phyloP scores from a whole-genome alignment of 2,797 vertebrate genomes.

The Esox lucius region DNA sequence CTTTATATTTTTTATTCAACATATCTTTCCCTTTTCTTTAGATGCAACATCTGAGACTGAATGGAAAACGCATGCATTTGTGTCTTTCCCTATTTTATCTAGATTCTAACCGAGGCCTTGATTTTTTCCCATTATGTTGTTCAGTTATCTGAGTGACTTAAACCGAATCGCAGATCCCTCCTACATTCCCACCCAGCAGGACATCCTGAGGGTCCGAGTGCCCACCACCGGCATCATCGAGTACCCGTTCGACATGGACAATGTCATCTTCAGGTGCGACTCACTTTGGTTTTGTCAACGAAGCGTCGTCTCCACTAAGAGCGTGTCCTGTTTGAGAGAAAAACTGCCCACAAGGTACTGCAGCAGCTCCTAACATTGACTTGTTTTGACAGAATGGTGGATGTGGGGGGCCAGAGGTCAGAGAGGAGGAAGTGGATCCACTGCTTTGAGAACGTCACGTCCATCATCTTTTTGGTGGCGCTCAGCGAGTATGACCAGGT shows the following conservation, averaged over 20 bases:
- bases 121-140: background rate
- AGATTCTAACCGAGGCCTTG: background rate
- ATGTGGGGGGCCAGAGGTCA: slow-evolving; percentile 90
- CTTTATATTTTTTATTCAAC: no score
- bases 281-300: background rate
- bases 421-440: slow-evolving; percentile 94
- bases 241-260: slow-evolving; percentile 89
- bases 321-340: background rate
- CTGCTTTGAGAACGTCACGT: slow-evolving; percentile 93
- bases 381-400: slow-evolving; percentile 80
- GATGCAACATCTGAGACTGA: no score
- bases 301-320: no score
- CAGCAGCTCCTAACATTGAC: background rate
- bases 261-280: slow-evolving; percentile 83
- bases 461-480: slow-evolving; percentile 92
- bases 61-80: background rate
- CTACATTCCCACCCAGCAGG: slow-evolving; percentile 84
- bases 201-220: slow-evolving; percentile 84
- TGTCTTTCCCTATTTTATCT: background rate
- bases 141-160: slow-evolving; percentile 82
- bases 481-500: slow-evolving; percentile 94
- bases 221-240: slow-evolving; percentile 87
- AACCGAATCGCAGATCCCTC: slow-evolving; percentile 74
- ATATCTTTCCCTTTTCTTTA: no score
- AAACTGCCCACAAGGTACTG: background rate